Evolutionary conservation across 2,113 vertebrate species (phyloP).

Genomic region (Gorilla gorilla): DNA sequence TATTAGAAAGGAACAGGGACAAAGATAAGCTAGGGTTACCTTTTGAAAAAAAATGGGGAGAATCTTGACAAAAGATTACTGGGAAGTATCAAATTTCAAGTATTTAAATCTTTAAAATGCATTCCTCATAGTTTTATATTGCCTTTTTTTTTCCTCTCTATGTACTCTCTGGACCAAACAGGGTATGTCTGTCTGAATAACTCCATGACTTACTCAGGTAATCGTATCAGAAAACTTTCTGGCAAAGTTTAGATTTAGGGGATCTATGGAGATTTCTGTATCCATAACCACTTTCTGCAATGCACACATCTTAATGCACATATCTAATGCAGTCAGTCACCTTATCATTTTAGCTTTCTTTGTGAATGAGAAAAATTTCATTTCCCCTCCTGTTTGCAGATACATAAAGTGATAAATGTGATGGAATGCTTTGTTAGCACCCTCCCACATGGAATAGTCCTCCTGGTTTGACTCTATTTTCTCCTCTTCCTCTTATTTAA

Average conservation of each 20-base stretch:
- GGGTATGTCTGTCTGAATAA: not conserved
- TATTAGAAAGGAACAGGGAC: not conserved
- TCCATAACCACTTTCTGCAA: not conserved
- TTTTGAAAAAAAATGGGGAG: not conserved
- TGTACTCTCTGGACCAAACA: not conserved
- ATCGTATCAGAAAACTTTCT: not conserved
- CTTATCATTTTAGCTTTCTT: not conserved
- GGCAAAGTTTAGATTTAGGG: not conserved
- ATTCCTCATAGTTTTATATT: not conserved
- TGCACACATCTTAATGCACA: not conserved
- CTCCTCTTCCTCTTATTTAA: too few relatives aligned
- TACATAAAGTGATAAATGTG: not conserved
- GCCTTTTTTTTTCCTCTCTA: rapidly evolving
- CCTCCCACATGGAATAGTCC: rapidly evolving
- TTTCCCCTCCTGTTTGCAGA: not conserved
- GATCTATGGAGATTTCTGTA: not conserved
- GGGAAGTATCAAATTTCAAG: not conserved
- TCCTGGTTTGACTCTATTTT: not conserved
- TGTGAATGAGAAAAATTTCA: not conserved
- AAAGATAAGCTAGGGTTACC: not conserved
- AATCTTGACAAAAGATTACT: not conserved
- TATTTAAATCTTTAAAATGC: not conserved
- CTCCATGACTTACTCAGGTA: not conserved
- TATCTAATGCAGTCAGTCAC: not conserved
- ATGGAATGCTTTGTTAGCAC: not conserved